These are phyloP conservation scores for Rhagoletis pomonella DNA, from an alignment of 1,140 invertebrate species.

Conservation along the genomic window DNA sequence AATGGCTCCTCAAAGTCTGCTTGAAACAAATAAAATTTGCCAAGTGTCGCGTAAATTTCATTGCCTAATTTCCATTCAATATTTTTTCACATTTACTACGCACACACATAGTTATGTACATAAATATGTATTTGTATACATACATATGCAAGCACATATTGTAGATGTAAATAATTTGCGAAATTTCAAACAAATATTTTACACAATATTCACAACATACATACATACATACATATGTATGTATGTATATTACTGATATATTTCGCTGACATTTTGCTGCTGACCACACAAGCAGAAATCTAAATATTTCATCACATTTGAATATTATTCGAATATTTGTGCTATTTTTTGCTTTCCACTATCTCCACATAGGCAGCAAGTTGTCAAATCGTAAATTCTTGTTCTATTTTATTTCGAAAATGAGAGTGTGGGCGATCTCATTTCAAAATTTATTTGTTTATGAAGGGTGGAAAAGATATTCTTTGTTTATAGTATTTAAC, in stretches of 20 bases:
- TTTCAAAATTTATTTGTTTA: too few relatives aligned
- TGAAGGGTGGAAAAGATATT: too few relatives aligned
- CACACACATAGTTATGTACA: too few relatives aligned
- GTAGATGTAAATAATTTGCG: background rate
- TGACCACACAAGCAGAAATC: background rate
- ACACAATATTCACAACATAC: background rate
- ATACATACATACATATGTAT: background rate
- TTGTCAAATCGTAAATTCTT: too few relatives aligned
- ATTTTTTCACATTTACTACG: background rate
- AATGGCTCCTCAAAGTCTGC: background rate
- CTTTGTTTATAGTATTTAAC: too few relatives aligned
- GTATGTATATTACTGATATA: background rate
- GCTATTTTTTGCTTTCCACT: too few relatives aligned
- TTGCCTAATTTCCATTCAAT: slow-evolving; percentile 7
- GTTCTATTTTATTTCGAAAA: too few relatives aligned
- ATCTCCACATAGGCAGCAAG: too few relatives aligned
- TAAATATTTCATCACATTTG: background rate
- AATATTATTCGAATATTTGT: too few relatives aligned
- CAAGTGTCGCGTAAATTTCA: slow-evolving; percentile 45
- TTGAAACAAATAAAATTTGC: background rate
- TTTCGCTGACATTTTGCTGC: background rate
- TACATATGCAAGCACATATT: too few relatives aligned
- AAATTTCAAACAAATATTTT: background rate
- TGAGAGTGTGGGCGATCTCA: too few relatives aligned
- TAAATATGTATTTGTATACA: too few relatives aligned